Conservation (phyloP, 2,797 vertebrate species). For the Merluccius polli region DNA sequence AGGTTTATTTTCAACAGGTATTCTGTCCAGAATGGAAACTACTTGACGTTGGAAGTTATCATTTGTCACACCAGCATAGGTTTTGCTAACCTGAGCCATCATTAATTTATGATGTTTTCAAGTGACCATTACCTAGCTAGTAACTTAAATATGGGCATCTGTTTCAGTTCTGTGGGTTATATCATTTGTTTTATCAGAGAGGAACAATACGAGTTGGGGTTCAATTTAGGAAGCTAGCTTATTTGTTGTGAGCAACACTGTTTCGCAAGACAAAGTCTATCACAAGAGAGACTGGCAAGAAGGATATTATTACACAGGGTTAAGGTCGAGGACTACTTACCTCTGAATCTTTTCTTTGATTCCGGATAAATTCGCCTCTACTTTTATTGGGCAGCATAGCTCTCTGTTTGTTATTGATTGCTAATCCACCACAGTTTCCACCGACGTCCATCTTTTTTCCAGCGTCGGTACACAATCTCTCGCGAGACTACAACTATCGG, state of each 20-base stretch:
- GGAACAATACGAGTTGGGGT: not conserved
- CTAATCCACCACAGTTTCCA: conserved; percentile 68
- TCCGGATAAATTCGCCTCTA: conserved; percentile 84
- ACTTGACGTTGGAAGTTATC: not conserved
- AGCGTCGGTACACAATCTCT: conserved; percentile 24
- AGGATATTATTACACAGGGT: not conserved
- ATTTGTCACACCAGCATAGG: not conserved
- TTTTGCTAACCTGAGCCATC: not conserved
- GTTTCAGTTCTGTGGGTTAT: not conserved
- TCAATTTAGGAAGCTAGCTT: not conserved
- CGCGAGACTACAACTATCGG: conserved; percentile 44
- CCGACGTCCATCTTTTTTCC: conserved; percentile 70
- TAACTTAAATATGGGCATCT: not conserved
- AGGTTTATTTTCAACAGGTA: not conserved
- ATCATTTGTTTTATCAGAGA: not conserved
- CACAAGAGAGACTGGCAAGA: not conserved
- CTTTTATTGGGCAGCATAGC: conserved; percentile 73
- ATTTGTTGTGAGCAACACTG: not conserved
- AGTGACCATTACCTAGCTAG: not conserved
- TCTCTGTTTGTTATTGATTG: conserved; percentile 85
- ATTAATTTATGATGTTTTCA: not conserved
- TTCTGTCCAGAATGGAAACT: not conserved
- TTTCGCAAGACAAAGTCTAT: not conserved
- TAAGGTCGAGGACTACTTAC: conserved; percentile 54
- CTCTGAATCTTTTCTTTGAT: conserved; percentile 94